A percentile compares a stretch with the other conserved stretches of the same genome.
These are phyloP conservation scores for Cuculus canorus DNA, from an alignment of 2,797 vertebrate species.

Conservation along the genomic window DNA sequence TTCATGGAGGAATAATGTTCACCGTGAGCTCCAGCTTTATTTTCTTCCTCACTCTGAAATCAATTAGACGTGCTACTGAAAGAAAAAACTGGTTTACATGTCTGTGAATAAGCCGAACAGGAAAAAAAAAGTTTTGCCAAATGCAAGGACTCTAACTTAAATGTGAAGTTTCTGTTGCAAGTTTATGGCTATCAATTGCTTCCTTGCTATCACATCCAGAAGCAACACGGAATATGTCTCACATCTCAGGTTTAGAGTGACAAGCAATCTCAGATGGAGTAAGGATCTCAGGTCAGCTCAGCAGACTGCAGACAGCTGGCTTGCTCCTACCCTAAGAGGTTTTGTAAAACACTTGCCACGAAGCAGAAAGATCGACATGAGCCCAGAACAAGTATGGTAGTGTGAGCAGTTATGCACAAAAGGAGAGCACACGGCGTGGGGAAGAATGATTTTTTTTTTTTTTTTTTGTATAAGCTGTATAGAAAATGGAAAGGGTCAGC, in stretches of 20 bases:
- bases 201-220: background rate
- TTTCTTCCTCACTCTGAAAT: conserved; percentile 54
- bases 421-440: rapidly evolving
- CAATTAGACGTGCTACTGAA: conserved; percentile 48
- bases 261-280: background rate
- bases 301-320: background rate
- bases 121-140: conserved; percentile 20
- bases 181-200: background rate
- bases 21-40: conserved; percentile 3
- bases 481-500: background rate
- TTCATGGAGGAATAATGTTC: conserved; percentile 38
- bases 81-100: background rate
- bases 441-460: background rate
- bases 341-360: background rate
- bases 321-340: background rate
- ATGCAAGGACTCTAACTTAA: conserved; percentile 21
- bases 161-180: background rate
- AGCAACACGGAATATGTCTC: background rate
- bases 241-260: background rate
- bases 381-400: background rate
- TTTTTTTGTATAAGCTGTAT: background rate
- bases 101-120: background rate
- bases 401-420: background rate
- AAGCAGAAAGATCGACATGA: background rate
- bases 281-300: background rate